Base-by-base conservation (phyloP, 2,888 invertebrate genomes). In the Andrena trimmerana region DNA sequence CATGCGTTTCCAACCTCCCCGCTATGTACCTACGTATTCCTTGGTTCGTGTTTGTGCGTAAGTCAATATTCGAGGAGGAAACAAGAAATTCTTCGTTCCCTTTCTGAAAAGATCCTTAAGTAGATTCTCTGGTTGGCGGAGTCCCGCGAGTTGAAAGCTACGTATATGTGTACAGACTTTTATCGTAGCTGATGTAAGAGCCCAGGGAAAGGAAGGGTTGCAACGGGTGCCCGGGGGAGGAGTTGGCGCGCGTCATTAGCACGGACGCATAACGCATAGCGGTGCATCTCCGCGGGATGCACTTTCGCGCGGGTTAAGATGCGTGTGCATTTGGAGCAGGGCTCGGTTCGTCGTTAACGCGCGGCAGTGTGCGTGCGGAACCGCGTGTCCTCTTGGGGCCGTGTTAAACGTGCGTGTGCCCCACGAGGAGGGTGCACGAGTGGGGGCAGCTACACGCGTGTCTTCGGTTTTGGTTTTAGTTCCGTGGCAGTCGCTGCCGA, bases 381-480 rank as follows among this genome's bases (percentile, higher is more conserved):
- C 33, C 67, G 76, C 81, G 81, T 78, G 78, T 62, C 29, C 60
- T 24, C 80, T 50, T 36, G 66, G 77, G 59, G 65, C 63, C 20
- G 31, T 54, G 81, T 74, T 75, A 79, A 69, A 67, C 60, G 88
- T 78, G 84, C 84, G 86, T 83, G 88, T 82, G 77, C 75, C 79
- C 79, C 60, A 63, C 81, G 86, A 73, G 84, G 65, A 80, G 80
- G 85, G 86, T 82, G 85, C 84, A 73, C 78, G 77, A 82, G 92
- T 89, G 91, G 91, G 91, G 91, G 87, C 82, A 76, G 84, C 88
- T 87, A 90, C 91, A 91, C 92, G 92, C 92, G 93, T 93, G 93
- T 92, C 93, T 93, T 93, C 89, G 90, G 88, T 91, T 92, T 93
- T 91, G 91, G 91, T 92, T 92, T 93, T 93, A 93, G 93, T 94